phyloP scores from a whole-genome alignment of 64 coral and sea anemone species.

The Trachythela sp. region DNA sequence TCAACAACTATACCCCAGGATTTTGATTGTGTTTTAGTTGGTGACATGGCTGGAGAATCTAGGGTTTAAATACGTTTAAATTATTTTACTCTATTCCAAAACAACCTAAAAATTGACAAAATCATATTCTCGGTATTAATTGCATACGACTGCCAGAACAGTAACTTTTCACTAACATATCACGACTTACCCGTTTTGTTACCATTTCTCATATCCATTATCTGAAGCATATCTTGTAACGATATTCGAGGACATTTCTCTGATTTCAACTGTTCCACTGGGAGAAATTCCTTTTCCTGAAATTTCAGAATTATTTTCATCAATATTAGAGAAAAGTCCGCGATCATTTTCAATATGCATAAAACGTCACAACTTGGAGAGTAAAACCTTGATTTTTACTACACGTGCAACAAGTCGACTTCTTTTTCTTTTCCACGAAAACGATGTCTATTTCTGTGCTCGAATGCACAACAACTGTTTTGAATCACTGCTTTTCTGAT shows the following conservation, averaged over 20 bases:
- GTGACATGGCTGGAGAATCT: neutral
- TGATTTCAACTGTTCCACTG: slow-evolving; percentile 64
- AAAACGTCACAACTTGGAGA: too few relatives aligned
- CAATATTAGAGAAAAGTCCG: neutral
- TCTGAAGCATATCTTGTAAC: slow-evolving; percentile 66
- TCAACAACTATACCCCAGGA: slow-evolving; percentile 76
- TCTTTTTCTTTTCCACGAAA: too few relatives aligned
- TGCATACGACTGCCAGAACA: neutral
- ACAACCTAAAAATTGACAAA: neutral
- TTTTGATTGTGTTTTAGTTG: slow-evolving; percentile 50
- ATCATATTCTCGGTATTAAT: too few relatives aligned
- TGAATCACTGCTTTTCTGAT: too few relatives aligned
- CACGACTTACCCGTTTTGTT: neutral
- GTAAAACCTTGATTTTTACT: too few relatives aligned
- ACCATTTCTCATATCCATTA: slow-evolving; percentile 64
- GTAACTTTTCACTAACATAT: neutral
- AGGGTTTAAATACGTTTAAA: neutral
- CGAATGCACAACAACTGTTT: too few relatives aligned
- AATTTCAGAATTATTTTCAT: neutral
- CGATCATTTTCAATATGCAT: neutral
- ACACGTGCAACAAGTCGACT: too few relatives aligned
- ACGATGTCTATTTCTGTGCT: too few relatives aligned
- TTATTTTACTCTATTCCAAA: too few relatives aligned
- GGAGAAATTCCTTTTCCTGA: slow-evolving; percentile 87
- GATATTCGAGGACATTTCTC: slow-evolving; percentile 83